Percentiles rank a stretch among this genome's conserved stretches.
phyloP scores from a whole-genome alignment of 2,113 vertebrate species.

The Balaeniceps rex region DNA sequence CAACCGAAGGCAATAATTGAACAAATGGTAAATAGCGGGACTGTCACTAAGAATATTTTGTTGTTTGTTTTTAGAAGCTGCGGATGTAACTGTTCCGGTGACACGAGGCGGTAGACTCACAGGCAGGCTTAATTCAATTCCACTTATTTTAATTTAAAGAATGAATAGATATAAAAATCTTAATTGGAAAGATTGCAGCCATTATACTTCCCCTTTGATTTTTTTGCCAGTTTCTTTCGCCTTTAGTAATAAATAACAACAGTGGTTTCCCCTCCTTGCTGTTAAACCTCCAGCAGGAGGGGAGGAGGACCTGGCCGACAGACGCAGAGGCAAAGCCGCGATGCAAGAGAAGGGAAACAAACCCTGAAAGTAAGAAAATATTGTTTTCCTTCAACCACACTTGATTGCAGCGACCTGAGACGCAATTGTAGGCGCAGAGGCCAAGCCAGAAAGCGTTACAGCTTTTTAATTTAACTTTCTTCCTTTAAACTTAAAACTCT shows the following conservation, averaged over 20 bases:
- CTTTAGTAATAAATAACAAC: background rate
- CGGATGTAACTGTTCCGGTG: too few species aligned
- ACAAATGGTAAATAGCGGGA: rapidly evolving
- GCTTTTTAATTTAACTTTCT: background rate
- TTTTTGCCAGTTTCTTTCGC: background rate
- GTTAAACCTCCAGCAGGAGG: background rate
- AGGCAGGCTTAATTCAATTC: background rate
- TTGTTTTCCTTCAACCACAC: rapidly evolving
- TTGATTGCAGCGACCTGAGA: background rate
- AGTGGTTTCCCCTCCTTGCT: background rate
- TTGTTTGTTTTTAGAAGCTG: background rate
- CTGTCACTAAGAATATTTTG: background rate
- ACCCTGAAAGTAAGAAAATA: background rate
- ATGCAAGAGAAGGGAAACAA: background rate
- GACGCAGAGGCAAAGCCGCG: rapidly evolving
- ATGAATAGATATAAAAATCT: background rate
- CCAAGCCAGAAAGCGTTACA: background rate
- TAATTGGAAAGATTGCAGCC: background rate
- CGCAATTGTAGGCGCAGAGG: background rate
- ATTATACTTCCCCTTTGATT: background rate
- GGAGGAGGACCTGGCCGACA: background rate
- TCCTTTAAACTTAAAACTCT: background rate
- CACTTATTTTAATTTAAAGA: background rate
- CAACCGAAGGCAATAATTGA: background rate
- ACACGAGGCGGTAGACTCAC: background rate